Conservation (phyloP, 1,140 invertebrate species). For the Cataglyphis hispanica region DNA sequence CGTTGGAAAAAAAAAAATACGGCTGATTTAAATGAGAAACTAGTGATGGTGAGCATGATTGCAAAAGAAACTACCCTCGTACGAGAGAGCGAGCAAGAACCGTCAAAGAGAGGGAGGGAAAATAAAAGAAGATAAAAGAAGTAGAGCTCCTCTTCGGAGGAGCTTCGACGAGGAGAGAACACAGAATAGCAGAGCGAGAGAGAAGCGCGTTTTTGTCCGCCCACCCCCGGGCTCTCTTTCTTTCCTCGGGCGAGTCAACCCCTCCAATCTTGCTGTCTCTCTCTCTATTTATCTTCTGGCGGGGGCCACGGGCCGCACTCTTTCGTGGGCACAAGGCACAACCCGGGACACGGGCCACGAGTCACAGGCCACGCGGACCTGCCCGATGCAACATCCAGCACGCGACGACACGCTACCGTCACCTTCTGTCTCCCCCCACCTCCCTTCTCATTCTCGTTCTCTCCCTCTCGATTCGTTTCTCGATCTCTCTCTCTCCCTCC, state of each 20-base stretch:
- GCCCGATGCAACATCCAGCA: constrained; percentile 69
- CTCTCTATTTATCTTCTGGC: constrained; percentile 9
- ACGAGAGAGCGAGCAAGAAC: not conserved
- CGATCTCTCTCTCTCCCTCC: not conserved
- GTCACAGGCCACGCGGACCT: constrained; percentile 65
- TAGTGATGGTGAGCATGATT: not conserved
- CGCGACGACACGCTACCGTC: constrained; percentile 76
- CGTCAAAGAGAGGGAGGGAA: too few relatives aligned
- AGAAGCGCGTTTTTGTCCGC: constrained; percentile 50
- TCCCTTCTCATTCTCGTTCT: not conserved
- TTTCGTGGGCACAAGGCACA: constrained; percentile 47
- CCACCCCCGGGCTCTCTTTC: constrained; percentile 23
- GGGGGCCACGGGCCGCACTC: constrained; percentile 38
- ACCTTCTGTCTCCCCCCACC: constrained; percentile 48
- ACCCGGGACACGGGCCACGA: constrained; percentile 62
- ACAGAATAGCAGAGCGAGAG: not conserved
- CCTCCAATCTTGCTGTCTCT: constrained; percentile 13
- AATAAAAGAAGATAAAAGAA: constrained; percentile 7
- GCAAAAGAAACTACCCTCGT: constrained; percentile 24
- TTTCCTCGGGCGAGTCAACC: constrained; percentile 27
- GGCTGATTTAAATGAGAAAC: constrained; percentile 17
- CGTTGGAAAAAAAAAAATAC: not conserved
- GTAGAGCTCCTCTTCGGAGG: constrained; percentile 22
- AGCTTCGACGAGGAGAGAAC: not conserved
- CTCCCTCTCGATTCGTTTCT: not conserved